Base-by-base conservation (phyloP, 2,113 vertebrate genomes). In the Malurus melanocephalus region DNA sequence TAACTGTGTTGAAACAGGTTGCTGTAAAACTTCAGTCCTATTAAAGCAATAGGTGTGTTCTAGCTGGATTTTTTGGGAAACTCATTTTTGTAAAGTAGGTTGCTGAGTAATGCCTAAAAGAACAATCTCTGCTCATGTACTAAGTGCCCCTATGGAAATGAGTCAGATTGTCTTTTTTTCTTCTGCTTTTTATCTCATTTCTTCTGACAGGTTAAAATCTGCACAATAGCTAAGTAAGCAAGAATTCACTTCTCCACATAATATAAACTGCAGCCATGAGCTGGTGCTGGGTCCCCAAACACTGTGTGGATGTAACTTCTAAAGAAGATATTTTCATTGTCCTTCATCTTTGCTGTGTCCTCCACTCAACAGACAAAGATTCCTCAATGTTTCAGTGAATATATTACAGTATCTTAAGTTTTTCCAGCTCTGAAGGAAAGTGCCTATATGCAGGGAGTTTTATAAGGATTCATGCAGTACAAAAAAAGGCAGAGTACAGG, bases 21-120 rank as follows among this genome's bases (percentile, higher is more conserved):
- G 55, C 71, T 75, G 16, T 88, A 76, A 87, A 86, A 91, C 66
- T 94, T 87, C 28, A 79, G 80, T 65, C 62, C 53, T 18, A 7
- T 80, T 88, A 90, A 91, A 89, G 90, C 74, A 45, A 24, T 42
- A 81, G 59, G 43, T 87, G 57, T 89, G 52, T 91, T 90, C 56
- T 59, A 72, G 67, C 33, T 88, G 62, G 59, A 69, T 88, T 93
- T 93, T 88, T 91, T 91, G 15, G 59, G 61, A 76, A 79, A 82
- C 10, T 64, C 13, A 0, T 67, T 86, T 91, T 81, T 30, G 45
- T 89, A 69, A 93, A 94, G 78, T 90, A 90, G 74, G 91, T 94
- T 93, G 92, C 92, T 89, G 92, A 94, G 81, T 92, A 90, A 93
- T 94, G 84, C 81, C 85, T 55, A 61, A 91, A 90, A 90, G 82